Evolutionary conservation across 2,888 invertebrate genomes (phyloP).

Genomic region (Conchocele bisecta): DNA sequence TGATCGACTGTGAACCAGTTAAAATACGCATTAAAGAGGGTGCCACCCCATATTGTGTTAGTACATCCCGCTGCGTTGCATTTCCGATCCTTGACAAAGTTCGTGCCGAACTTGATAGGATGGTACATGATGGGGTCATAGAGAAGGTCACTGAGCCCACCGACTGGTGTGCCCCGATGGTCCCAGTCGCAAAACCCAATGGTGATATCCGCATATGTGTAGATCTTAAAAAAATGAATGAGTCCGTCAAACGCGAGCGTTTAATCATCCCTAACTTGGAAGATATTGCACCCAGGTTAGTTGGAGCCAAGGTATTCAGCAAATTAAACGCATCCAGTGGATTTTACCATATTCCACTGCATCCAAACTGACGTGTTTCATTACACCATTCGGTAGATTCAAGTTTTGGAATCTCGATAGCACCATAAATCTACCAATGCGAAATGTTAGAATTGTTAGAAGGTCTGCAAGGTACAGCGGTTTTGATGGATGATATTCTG

Average conservation of each 20-base stretch:
- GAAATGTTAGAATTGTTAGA: slow-evolving; percentile 30
- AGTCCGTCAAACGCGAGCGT: slow-evolving; percentile 45
- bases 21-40: slow-evolving; percentile 13
- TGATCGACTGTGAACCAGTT: slow-evolving; percentile 15
- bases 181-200: slow-evolving; percentile 41
- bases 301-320: slow-evolving; percentile 39
- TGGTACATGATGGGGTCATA: slow-evolving; percentile 46
- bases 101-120: slow-evolving; percentile 37
- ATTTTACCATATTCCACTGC: slow-evolving; percentile 49
- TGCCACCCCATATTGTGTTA: slow-evolving; percentile 12
- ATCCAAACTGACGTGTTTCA: slow-evolving; percentile 40
- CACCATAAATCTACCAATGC: slow-evolving; percentile 37
- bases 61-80: slow-evolving; percentile 21
- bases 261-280: slow-evolving; percentile 47
- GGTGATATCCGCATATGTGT: slow-evolving; percentile 47
- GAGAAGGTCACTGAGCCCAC: slow-evolving; percentile 35
- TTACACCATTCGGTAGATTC: slow-evolving; percentile 43
- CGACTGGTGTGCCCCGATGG: slow-evolving; percentile 48
- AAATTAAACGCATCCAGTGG: slow-evolving; percentile 50
- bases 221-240: slow-evolving; percentile 51
- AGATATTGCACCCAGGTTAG: slow-evolving; percentile 39
- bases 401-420: slow-evolving; percentile 46
- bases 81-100: slow-evolving; percentile 29
- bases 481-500: slow-evolving; percentile 49
- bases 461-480: slow-evolving; percentile 38